phyloP scores from a whole-genome alignment of 2,888 invertebrate genomes.

The Melanargia galathea region DNA sequence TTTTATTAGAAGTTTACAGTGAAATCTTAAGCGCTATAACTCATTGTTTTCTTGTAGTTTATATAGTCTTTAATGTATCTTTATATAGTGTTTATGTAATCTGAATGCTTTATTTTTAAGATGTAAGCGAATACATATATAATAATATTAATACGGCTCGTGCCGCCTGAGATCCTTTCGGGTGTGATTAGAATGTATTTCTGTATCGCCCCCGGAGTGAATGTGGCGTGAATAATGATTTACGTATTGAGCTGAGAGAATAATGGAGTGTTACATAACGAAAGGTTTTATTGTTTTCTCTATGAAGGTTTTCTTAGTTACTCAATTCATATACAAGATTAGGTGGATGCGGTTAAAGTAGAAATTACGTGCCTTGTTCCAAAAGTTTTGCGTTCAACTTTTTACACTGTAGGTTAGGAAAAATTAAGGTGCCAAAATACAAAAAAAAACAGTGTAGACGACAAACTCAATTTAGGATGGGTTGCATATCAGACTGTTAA shows the following conservation, averaged over 20 bases:
- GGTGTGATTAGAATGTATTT: slow-evolving; percentile 48
- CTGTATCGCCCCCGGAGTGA: slow-evolving; percentile 44
- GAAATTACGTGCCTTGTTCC: neutral
- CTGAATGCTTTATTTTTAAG: slow-evolving; percentile 5
- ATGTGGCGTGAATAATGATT: slow-evolving; percentile 44
- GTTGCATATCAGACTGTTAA: too few relatives aligned
- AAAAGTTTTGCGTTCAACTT: too few relatives aligned
- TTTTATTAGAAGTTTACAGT: neutral
- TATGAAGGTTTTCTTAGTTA: neutral
- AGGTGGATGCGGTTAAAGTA: neutral
- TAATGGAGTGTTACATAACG: slow-evolving; percentile 39
- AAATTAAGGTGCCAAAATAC: too few relatives aligned
- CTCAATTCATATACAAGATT: neutral
- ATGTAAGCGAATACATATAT: too few relatives aligned
- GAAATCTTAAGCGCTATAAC: neutral
- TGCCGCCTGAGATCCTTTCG: slow-evolving; percentile 40
- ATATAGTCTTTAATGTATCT: too few relatives aligned
- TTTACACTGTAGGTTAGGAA: too few relatives aligned
- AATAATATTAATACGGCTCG: slow-evolving; percentile 40
- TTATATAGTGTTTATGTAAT: too few relatives aligned
- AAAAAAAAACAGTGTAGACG: too few relatives aligned
- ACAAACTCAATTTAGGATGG: too few relatives aligned
- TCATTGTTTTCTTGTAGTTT: neutral
- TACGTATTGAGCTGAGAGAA: slow-evolving; percentile 27
- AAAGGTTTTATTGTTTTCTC: slow-evolving; percentile 21